Evolutionary conservation across 2,888 invertebrate species (phyloP), one percentile per base, ranked within the genome.

Genomic region (Copidosoma aretas): DNA sequence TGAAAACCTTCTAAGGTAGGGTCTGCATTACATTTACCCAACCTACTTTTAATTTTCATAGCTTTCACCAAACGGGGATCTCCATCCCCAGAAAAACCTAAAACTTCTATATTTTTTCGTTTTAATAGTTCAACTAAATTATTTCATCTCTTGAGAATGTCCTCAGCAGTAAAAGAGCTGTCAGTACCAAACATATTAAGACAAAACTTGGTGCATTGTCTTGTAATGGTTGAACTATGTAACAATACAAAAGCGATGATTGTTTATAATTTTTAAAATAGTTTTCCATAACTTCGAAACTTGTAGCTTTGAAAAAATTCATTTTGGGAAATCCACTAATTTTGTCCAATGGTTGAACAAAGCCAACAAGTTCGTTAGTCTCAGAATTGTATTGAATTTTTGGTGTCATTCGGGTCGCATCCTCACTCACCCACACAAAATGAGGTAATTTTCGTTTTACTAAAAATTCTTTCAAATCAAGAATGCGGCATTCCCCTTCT

Each of bases 131-230:
- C 43, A 56, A 54, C 53, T 22, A 75, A 73, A 51, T 72, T 74
- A 41, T 72, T 25, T 75, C 73, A 77, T 43, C 76, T 67, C 22
- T 66, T 56, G 1, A 67, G 12, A 12, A 74, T 74, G 57, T 77
- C 71, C 10, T 74, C 67, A 58, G 61, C 60, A 32, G 65, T 71
- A 68, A 78, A 77, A 60, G 67, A 74, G 70, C 75, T 76, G 63
- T 76, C 74, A 10, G 77, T 76, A 1, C 75, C 76, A 65, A 73
- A 77, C n/a, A 76, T 25, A 32, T 60, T 65, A 12, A 77, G 60
- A 75, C 77, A 74, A 75, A 77, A 32, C 67, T 56, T 10, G 74
- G 72, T 24, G 74, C 69, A 60, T 72, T 63, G n/a, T 70, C 32
- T 60, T 67, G 56, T 10, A 75, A 24, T 5, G 75, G 60, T 66